Base-by-base conservation (phyloP, 2,113 vertebrate genomes). In the Nyctereutes procyonoides region DNA sequence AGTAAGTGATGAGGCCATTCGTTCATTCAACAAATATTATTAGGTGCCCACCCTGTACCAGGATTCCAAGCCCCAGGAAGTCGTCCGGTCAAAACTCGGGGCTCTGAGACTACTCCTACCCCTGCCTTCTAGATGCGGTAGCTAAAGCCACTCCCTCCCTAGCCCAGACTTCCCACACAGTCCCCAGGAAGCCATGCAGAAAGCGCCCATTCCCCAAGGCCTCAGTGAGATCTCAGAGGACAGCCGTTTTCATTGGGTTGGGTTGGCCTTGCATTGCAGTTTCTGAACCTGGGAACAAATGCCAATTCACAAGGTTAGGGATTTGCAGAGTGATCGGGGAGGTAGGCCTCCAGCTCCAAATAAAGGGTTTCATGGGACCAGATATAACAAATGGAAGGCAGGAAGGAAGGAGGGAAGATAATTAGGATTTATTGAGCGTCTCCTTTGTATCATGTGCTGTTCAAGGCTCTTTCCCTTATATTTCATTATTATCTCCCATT, bases 231-330 rank as follows among this genome's bases (percentile, higher is more conserved):
- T 35, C 77, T 81, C 76, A 11, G 35, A 48, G 65, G 43, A 82
- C 65, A 38, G 43, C 24, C 9, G 0, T 28, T 16, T 16, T 62
- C 62, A 1, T n/a, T 24, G 90, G 28, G 20, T 53, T 84, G 35
- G 9, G 51, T 38, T 79, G 55, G 67, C 17, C n/a, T 81, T 67
- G 30, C 63, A 9, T 55, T 74, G 26, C 13, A 35, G 30, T 71
- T 93, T 77, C 96, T 88, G 58, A 63, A 84, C 82, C 63, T 80
- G 53, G 48, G 16, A 63, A 93, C 92, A 63, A 93, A 92, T 77
- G 48, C 26, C 53, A 94, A 26, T 65, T 16, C 73, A 26, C 38
- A 83, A 71, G 43, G 53, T 53, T 92, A 55, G 8, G 30, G 88
- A 79, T 55, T 85, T 90, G 56, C 19, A 38, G 53, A 71, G 58